phyloP scores from a whole-genome alignment of 2,888 invertebrate species.

The Stenurella melanura region DNA sequence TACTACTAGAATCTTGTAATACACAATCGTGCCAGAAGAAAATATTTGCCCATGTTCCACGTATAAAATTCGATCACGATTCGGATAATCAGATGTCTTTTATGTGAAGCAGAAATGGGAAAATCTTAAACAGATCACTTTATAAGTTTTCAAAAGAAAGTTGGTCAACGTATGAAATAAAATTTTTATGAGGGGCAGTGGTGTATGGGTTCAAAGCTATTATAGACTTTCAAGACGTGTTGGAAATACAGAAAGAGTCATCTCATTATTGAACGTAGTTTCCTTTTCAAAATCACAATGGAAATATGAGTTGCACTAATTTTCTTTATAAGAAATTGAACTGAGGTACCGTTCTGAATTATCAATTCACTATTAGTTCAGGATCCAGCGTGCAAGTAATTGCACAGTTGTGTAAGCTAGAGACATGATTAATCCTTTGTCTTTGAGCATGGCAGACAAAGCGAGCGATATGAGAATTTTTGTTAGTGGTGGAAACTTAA shows the following conservation, averaged over 20 bases:
- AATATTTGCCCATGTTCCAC: no score
- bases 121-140: neutral
- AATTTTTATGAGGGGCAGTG: neutral
- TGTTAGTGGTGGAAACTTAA: no score
- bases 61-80: no score
- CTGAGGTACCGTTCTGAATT: neutral
- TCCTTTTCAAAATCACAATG: conserved; percentile 1
- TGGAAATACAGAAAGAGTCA: neutral
- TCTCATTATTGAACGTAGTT: neutral
- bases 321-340: neutral
- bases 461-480: no score
- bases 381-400: no score
- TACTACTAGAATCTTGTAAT: no score
- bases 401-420: no score
- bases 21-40: no score
- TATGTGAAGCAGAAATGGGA: neutral
- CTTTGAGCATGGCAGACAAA: no score
- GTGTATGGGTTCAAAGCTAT: neutral
- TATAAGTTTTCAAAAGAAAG: neutral
- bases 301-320: neutral
- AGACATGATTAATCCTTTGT: no score
- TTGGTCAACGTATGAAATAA: neutral
- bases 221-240: neutral
- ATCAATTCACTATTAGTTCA: no score
- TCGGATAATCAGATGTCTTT: neutral